These are phyloP conservation scores for Marisa cornuarietis DNA, from an alignment of 1,140 invertebrate species.

Conservation along the genomic window DNA sequence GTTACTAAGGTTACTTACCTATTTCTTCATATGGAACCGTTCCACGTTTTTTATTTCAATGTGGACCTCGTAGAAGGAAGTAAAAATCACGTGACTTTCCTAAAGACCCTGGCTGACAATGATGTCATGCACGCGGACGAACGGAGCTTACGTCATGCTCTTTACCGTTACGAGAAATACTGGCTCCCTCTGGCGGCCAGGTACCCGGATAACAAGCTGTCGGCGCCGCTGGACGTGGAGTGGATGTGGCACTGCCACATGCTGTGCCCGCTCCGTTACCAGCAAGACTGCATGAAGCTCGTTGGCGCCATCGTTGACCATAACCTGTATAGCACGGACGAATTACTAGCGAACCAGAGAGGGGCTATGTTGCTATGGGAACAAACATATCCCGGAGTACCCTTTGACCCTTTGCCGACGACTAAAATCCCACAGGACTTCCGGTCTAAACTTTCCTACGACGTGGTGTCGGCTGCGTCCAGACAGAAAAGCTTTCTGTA, in stretches of 20 bases:
- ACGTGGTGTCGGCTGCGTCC: constrained; percentile 61
- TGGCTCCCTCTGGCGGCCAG: constrained; percentile 67
- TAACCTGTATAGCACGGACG: constrained; percentile 23
- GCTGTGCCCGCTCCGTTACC: constrained; percentile 63
- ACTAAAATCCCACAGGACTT: neutral
- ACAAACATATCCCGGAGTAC: constrained; percentile 43
- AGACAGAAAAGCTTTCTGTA: constrained; percentile 64
- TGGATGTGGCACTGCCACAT: constrained; percentile 70
- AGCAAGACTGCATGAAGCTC: constrained; percentile 60
- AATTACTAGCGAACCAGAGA: neutral
- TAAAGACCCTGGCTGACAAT: no score
- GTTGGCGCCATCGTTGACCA: constrained; percentile 64
- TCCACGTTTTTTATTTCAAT: no score
- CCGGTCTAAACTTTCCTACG: constrained; percentile 50
- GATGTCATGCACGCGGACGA: no score
- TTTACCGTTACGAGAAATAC: constrained; percentile 66
- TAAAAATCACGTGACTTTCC: no score
- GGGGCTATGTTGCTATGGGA: constrained; percentile 34
- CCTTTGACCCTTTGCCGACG: constrained; percentile 28
- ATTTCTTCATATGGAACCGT: no score
- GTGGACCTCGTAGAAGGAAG: no score
- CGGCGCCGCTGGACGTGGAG: constrained; percentile 68
- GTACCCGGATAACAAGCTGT: constrained; percentile 39
- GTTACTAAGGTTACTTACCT: no score
- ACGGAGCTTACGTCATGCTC: constrained; percentile 44